Base-by-base conservation (phyloP, 92 coral and sea anemone genomes). In the Porites rus region DNA sequence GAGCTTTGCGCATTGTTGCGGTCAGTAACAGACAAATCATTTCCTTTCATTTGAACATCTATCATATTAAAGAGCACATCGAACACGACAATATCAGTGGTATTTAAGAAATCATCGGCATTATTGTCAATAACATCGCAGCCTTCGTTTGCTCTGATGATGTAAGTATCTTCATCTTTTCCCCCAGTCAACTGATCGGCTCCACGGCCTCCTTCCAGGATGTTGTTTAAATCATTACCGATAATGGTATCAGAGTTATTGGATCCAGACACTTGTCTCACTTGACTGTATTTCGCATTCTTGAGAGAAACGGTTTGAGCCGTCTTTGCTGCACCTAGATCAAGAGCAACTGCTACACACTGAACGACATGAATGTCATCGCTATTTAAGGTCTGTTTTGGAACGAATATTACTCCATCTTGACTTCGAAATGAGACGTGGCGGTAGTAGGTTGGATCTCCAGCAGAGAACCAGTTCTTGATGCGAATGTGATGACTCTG, bases 381-480 rank as follows among this genome's bases (percentile, higher is more conserved):
- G 20, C 83, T 77, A 51, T 51, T n/a, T 20, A 74, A 76, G 24
- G 72, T 31, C 68, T 81, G 76, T 64, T 85, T 80, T 14, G 93
- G 83, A 14, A 85, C 78, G 50, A 90, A 90, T 1, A 90, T 86
- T 1, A 86, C 84, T 58, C 93, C 93, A 19, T 90, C 93, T 12
- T 16, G 18, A 66, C 93, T 90, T 12, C 90, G 90, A 71, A 90
- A 90, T 13, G 93, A 86, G 7, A 90, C 72, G 53, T 90, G 93
- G 24, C 93, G 79, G 52, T 90, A 90, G 19, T 90, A 84, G 10
- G 14, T 58, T 20, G 77, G 16, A 80, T 80, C 70, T 51, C 87
- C 90, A 43, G 86, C 87, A 1, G 62, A 54, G 78, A 90, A 90
- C 93, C 93, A 90, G 90, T 90, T 90, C 43, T 66, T 86, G 51